phyloP scores from a whole-genome alignment of 2,888 invertebrate species.

The Ophraella communa region DNA sequence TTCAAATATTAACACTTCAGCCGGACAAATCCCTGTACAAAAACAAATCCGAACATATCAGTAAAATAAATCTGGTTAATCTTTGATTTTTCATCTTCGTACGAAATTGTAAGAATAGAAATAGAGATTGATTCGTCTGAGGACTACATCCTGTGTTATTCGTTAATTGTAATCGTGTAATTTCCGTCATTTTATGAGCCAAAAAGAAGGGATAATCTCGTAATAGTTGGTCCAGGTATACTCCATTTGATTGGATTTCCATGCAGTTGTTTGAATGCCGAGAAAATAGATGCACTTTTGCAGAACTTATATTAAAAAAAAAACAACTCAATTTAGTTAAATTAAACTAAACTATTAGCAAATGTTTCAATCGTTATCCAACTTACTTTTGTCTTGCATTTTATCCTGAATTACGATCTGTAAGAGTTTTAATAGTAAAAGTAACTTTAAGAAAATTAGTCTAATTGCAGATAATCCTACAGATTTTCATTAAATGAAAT shows the following conservation, averaged over 20 bases:
- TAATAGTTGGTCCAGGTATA: constrained; percentile 51
- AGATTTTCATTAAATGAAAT: too few species aligned
- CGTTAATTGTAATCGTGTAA: constrained; percentile 55
- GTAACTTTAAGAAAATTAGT: too few species aligned
- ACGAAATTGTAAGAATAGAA: constrained; percentile 32
- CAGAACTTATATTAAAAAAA: too few species aligned
- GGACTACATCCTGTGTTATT: constrained; percentile 48
- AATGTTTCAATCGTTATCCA: too few species aligned
- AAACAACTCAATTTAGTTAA: too few species aligned
- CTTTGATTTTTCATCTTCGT: constrained; percentile 14
- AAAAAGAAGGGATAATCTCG: constrained; percentile 46
- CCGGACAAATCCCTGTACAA: neutral
- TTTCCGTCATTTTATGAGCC: constrained; percentile 56
- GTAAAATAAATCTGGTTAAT: constrained; percentile 16
- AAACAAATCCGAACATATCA: constrained; percentile 9
- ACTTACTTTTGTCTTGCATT: too few species aligned
- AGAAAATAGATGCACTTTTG: too few species aligned
- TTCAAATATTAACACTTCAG: neutral
- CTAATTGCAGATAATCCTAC: too few species aligned
- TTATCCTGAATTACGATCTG: too few species aligned
- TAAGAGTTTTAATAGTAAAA: too few species aligned
- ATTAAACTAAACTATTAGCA: too few species aligned
- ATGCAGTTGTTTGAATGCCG: constrained; percentile 54
- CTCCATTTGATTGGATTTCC: constrained; percentile 58
- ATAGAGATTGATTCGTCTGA: constrained; percentile 42